Percentiles rank a stretch among this genome's conserved stretches.
phyloP scores from a whole-genome alignment of 2,113 vertebrate species.

The Bagarius yarrelli region DNA sequence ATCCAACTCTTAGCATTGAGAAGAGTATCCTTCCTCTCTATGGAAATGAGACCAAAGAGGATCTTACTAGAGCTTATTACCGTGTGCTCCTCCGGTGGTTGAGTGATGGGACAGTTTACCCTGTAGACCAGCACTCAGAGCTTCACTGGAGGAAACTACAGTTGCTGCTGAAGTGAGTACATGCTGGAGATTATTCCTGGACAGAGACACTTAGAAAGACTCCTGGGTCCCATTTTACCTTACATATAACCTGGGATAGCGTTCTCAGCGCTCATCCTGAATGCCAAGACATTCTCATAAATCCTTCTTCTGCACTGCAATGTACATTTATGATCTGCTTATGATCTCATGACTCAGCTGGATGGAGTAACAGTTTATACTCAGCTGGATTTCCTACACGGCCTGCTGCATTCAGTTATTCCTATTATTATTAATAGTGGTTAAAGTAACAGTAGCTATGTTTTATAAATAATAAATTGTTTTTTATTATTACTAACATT shows the following conservation, averaged over 20 bases:
- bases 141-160: conserved; percentile 9
- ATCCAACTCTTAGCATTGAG: conserved; percentile 34
- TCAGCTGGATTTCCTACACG: not conserved
- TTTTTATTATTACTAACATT: too few relatives aligned
- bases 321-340: conserved; percentile 9
- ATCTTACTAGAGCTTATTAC: conserved; percentile 16
- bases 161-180: conserved; percentile 14
- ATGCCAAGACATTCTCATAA: conserved; percentile 11
- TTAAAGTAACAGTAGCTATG: too few relatives aligned
- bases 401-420: not conserved
- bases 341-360: not conserved
- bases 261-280: not conserved
- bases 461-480: too few relatives aligned
- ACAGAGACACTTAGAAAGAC: conserved; percentile 11
- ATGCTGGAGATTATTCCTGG: not conserved
- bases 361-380: not conserved
- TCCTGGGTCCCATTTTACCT: not conserved
- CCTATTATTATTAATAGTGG: too few relatives aligned
- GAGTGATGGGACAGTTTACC: conserved; percentile 16
- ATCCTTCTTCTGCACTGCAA: conserved; percentile 6
- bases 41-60: conserved; percentile 25
- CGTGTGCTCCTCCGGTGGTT: not conserved
- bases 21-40: conserved; percentile 38
- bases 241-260: not conserved
- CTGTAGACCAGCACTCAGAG: not conserved